These are phyloP conservation scores for Apotomis capreana DNA, from an alignment of 2,888 invertebrate species.

Conservation along the genomic window DNA sequence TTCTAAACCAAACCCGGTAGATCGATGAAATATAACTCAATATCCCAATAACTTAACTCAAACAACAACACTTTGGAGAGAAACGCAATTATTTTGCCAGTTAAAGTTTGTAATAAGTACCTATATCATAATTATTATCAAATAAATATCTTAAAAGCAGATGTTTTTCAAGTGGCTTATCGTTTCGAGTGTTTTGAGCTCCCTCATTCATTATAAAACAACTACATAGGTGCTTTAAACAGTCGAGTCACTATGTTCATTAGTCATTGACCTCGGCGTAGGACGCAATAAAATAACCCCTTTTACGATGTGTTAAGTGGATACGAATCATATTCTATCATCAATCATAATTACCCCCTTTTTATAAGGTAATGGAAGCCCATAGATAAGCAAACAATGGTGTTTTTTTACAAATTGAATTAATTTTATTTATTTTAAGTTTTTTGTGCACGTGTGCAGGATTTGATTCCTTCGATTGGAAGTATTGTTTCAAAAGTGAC, in stretches of 20 bases:
- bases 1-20: no score
- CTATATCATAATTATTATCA: background rate
- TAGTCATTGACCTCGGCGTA: slow-evolving; percentile 78
- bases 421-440: slow-evolving; percentile 23
- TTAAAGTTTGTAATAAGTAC: background rate
- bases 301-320: slow-evolving; percentile 80
- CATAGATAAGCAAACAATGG: slow-evolving; percentile 45
- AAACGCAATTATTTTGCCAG: no score
- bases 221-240: slow-evolving; percentile 58
- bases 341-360: slow-evolving; percentile 79
- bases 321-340: slow-evolving; percentile 79
- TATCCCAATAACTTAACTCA: no score
- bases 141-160: slow-evolving; percentile 28
- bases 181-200: slow-evolving; percentile 36
- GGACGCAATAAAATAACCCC: slow-evolving; percentile 79
- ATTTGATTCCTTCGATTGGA: slow-evolving; percentile 16
- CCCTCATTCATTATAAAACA: slow-evolving; percentile 61
- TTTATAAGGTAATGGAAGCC: slow-evolving; percentile 46
- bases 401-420: slow-evolving; percentile 41
- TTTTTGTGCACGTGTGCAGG: slow-evolving; percentile 8
- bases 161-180: slow-evolving; percentile 41
- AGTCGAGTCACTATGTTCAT: slow-evolving; percentile 74
- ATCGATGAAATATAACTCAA: no score
- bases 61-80: no score
- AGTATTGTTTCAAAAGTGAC: slow-evolving; percentile 10